phyloP scores from a whole-genome alignment of 2,888 invertebrate species.

The Caenorhabditis sulstoni region DNA sequence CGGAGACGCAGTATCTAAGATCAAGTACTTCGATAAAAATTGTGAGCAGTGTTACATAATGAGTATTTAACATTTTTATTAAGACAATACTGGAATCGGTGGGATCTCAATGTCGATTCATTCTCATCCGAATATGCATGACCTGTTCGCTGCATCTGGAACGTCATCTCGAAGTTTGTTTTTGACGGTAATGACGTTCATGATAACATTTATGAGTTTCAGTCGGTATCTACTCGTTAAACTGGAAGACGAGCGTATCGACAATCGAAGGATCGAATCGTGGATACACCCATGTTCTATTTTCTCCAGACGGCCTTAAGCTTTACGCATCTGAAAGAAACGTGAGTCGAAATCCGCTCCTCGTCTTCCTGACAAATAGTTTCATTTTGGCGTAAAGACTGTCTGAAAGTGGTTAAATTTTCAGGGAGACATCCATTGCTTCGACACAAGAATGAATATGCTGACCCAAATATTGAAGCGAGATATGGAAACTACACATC shows the following conservation, averaged over 20 bases:
- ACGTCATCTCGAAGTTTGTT: not conserved
- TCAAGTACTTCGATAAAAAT: conserved; percentile 18
- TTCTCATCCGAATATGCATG: conserved; percentile 30
- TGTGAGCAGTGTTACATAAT: conserved; percentile 19
- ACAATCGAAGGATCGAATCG: conserved; percentile 39
- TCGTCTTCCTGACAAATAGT: no score
- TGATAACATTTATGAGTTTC: not conserved
- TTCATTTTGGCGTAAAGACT: no score
- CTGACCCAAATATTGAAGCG: conserved; percentile 42
- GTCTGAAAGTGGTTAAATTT: not conserved
- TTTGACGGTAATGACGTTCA: not conserved
- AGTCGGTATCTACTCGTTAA: conserved; percentile 26
- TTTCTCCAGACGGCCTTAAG: conserved; percentile 35
- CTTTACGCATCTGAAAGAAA: conserved; percentile 53
- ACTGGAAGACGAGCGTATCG: conserved; percentile 32
- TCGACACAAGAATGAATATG: conserved; percentile 51
- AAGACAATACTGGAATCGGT: conserved; percentile 40
- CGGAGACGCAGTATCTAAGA: conserved; percentile 5
- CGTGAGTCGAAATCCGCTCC: conserved; percentile 20
- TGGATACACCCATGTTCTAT: conserved; percentile 39
- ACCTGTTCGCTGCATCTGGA: conserved; percentile 42
- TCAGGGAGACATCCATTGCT: conserved; percentile 57
- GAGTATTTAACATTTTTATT: not conserved
- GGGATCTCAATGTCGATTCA: conserved; percentile 31
- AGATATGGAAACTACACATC: conserved; percentile 30